A percentile compares a stretch with the other conserved stretches of the same genome.
These are phyloP conservation scores for Watsonalla cultraria DNA, from an alignment of 2,888 invertebrate species.

Conservation along the genomic window DNA sequence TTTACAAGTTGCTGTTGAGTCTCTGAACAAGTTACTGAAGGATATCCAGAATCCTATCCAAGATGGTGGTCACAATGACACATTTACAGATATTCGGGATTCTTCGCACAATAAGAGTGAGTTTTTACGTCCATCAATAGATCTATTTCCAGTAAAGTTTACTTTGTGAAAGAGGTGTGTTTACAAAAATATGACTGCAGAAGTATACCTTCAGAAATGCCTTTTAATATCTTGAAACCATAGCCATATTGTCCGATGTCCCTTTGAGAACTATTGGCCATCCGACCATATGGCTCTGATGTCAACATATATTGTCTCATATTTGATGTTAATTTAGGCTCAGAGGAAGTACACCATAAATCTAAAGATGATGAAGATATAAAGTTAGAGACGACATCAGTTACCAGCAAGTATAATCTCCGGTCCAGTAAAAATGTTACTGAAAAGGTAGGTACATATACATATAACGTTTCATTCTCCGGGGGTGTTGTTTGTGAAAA, in stretches of 20 bases:
- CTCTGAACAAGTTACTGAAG: constrained; percentile 40
- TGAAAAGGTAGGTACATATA: neutral
- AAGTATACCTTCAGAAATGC: too few relatives aligned
- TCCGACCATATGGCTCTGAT: too few relatives aligned
- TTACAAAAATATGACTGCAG: too few relatives aligned
- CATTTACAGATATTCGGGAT: constrained; percentile 21
- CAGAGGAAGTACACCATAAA: too few relatives aligned
- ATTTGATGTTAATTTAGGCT: too few relatives aligned
- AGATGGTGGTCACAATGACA: constrained; percentile 28
- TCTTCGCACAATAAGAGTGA: constrained; percentile 6
- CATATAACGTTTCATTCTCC: neutral
- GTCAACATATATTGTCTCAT: too few relatives aligned
- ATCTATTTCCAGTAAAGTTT: too few relatives aligned
- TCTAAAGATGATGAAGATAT: too few relatives aligned
- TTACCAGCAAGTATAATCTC: constrained; percentile 16
- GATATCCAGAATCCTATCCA: constrained; percentile 46
- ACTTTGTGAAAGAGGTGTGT: too few relatives aligned
- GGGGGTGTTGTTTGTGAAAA: neutral
- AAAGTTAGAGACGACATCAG: neutral
- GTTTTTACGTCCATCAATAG: neutral
- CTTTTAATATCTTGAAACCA: too few relatives aligned
- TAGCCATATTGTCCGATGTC: too few relatives aligned
- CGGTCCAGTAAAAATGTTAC: constrained; percentile 16
- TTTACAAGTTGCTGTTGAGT: constrained; percentile 42
- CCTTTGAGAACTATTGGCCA: too few relatives aligned